A percentile compares a stretch with the other conserved stretches of the same genome.
These are phyloP conservation scores for Rhagonycha fulva DNA, from an alignment of 2,888 invertebrate species.

Conservation along the genomic window DNA sequence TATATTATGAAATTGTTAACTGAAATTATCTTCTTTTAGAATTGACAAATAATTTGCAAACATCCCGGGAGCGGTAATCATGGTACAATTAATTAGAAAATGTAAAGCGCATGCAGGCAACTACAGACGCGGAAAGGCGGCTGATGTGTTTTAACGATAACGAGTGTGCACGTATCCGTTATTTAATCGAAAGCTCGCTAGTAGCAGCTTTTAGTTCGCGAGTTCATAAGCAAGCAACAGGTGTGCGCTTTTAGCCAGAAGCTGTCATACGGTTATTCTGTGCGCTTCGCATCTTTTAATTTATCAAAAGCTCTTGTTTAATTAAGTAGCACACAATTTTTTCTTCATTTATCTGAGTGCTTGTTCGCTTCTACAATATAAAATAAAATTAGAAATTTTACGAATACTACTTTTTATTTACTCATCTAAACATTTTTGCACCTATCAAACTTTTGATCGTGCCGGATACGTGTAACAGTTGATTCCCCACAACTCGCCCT, in stretches of 20 bases:
- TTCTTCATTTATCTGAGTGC: conserved; percentile 18
- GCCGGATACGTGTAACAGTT: neutral
- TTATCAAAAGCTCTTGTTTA: conserved; percentile 20
- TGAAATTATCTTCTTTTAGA: neutral
- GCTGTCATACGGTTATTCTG: conserved; percentile 16
- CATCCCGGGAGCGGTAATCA: neutral
- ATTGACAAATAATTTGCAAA: conserved; percentile 1
- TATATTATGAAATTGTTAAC: neutral
- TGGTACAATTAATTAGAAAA: conserved; percentile 1
- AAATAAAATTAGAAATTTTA: conserved; percentile 8
- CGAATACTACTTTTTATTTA: neutral
- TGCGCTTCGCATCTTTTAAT: conserved; percentile 21
- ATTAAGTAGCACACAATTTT: conserved; percentile 17
- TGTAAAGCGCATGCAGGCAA: conserved; percentile 12
- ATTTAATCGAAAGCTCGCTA: conserved; percentile 39
- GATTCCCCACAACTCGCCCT: neutral
- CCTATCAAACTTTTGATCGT: neutral
- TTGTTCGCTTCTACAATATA: neutral
- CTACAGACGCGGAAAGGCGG: conserved; percentile 20
- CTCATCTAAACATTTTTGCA: neutral
- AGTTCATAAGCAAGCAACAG: conserved; percentile 29
- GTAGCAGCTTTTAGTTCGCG: conserved; percentile 33
- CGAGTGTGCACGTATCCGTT: conserved; percentile 39
- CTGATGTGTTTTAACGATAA: conserved; percentile 34
- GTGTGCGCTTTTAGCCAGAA: conserved; percentile 31